These are phyloP conservation scores for Julus scandinavius DNA, from an alignment of 2,888 invertebrate species.

Conservation along the genomic window DNA sequence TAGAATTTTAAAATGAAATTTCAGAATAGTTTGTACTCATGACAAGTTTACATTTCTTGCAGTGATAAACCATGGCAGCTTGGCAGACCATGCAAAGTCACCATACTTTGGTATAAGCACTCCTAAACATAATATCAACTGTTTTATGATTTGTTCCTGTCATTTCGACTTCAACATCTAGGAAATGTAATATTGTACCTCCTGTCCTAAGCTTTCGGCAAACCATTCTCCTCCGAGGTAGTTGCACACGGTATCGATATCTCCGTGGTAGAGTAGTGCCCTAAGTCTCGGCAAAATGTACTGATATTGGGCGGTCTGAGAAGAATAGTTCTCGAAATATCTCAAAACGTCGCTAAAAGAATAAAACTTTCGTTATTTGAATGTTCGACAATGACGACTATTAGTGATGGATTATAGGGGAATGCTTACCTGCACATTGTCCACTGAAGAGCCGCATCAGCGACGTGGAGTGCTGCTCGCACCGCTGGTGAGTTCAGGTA, in stretches of 20 bases:
- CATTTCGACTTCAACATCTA: too few species aligned
- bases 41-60: too few species aligned
- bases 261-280: slow-evolving; percentile 51
- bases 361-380: not conserved
- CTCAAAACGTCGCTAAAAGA: not conserved
- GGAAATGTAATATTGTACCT: not conserved
- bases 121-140: too few species aligned
- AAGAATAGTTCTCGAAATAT: not conserved
- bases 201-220: slow-evolving; percentile 30
- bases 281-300: not conserved
- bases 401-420: not conserved
- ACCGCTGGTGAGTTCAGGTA: slow-evolving; percentile 60
- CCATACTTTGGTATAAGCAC: too few species aligned
- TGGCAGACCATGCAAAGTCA: too few species aligned
- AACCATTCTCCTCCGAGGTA: slow-evolving; percentile 50
- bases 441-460: slow-evolving; percentile 59
- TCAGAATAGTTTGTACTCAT: too few species aligned
- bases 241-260: slow-evolving; percentile 50
- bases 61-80: too few species aligned
- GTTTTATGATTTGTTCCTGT: too few species aligned
- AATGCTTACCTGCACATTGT: slow-evolving; percentile 59
- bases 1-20: slow-evolving; percentile 58
- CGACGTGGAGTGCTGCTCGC: slow-evolving; percentile 60
- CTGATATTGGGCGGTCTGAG: not conserved
- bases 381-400: not conserved